Base-by-base conservation (phyloP, 2,797 vertebrate genomes). In the Typhlichthys eigenmanni region DNA sequence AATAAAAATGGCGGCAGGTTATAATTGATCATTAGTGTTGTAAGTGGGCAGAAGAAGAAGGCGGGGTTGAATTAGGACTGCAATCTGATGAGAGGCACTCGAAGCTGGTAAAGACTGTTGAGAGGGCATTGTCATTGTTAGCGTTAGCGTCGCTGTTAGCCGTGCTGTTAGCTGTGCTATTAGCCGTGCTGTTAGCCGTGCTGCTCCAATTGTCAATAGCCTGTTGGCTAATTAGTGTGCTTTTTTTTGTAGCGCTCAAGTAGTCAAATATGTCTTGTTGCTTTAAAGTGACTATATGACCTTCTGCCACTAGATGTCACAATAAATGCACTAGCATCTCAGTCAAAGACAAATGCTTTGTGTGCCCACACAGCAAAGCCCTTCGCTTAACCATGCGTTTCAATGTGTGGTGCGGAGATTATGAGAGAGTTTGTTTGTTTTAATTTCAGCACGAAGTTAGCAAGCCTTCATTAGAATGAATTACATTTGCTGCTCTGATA, bases 1-100 rank as follows among this genome's bases (percentile, higher is more conserved):
- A 85, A 88, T 87, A 86, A 88, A 84, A 82, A 83, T 76, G 78
- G 63, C 63, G 64, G 75, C 13, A 75, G 77, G 75, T 69, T 82
- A 76, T 69, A 84, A 84, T 73, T 78, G 79, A 86, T 87, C 85
- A 87, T 88, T 86, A 86, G 77, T 71, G 79, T 55, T 66, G 76
- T 80, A 74, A 84, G 68, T 66, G 17, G 71, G 61, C 66, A 65
- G 64, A 48, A 13, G 52, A 68, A 67, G 63, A 73, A 55, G 60
- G 58, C 13, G 56, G 52, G 58, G n/a, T 74, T 67, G 67, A 82
- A 74, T 58, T 58, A 43, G 71, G 47, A 61, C 34, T 34, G 62
- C 66, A 49, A 75, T 81, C 81, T 80, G 76, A 87, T 67, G 72
- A 83, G 78, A 71, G 47, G 57, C 58, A 61, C 60, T 11, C 2